A percentile compares a stretch with the other conserved stretches of the same genome.
Conservation (phyloP, 35 echinoderm and acorn worm species). For the Amphiura filiformis region DNA sequence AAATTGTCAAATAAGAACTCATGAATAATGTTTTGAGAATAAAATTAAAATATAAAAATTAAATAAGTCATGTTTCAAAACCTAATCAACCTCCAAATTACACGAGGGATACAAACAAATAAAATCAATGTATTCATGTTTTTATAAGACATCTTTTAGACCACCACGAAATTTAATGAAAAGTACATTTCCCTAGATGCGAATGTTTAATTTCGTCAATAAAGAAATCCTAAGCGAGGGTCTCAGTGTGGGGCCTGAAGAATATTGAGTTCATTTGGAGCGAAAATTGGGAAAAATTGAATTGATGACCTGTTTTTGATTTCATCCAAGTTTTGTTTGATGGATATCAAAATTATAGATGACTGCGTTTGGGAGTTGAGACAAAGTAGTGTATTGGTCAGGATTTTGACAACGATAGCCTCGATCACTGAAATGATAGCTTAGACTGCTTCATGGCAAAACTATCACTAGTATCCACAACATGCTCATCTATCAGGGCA, state of each 20-base stretch:
- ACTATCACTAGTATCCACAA: too few relatives aligned
- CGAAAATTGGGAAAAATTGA: too few relatives aligned
- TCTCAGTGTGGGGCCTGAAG: slow-evolving; percentile 3
- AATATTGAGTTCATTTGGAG: not conserved
- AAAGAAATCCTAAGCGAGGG: not conserved
- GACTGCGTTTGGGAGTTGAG: too few relatives aligned
- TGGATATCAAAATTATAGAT: too few relatives aligned
- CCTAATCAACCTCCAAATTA: not conserved
- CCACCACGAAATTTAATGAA: not conserved
- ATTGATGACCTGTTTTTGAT: too few relatives aligned
- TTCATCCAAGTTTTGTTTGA: too few relatives aligned
- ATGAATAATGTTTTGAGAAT: not conserved
- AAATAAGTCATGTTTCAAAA: not conserved
- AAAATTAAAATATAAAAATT: not conserved
- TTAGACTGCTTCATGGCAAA: too few relatives aligned
- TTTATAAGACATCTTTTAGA: not conserved
- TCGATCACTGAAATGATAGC: too few relatives aligned
- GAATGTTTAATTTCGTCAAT: not conserved
- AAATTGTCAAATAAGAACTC: not conserved
- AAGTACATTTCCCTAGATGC: not conserved
- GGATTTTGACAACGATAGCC: too few relatives aligned
- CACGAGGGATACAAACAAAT: slow-evolving; percentile 1
- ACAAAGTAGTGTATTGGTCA: too few relatives aligned
- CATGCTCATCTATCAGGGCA: too few relatives aligned
- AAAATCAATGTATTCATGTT: not conserved